These are phyloP conservation scores for Microcebus jonahi DNA, from an alignment of 2,113 vertebrate genomes.

Conservation along the genomic window DNA sequence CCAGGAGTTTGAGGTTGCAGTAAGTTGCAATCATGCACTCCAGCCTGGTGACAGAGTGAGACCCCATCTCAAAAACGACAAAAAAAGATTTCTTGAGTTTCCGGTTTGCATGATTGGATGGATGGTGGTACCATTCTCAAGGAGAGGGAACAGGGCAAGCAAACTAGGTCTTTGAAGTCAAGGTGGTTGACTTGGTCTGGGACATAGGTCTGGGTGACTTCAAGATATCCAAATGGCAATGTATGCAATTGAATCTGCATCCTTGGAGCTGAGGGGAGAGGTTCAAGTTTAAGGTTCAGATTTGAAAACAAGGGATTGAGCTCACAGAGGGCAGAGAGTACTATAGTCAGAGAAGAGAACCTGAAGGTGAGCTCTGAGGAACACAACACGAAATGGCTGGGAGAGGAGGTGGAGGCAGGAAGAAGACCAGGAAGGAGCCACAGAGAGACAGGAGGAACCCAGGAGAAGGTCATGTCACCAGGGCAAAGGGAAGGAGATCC, in stretches of 20 bases:
- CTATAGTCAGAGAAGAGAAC: background rate
- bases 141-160: background rate
- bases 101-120: background rate
- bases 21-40: too few species aligned
- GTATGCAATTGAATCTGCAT: background rate
- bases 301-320: background rate
- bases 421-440: slow-evolving; percentile 3
- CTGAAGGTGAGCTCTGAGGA: background rate
- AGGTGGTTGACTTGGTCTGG: background rate
- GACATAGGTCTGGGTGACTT: background rate
- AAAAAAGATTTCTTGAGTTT: background rate
- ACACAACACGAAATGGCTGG: background rate
- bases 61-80: too few species aligned
- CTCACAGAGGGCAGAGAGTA: background rate
- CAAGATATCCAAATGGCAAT: background rate
- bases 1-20: too few species aligned
- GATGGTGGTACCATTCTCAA: background rate
- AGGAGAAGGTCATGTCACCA: background rate
- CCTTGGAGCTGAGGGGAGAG: slow-evolving; percentile 9
- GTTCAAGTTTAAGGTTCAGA: background rate
- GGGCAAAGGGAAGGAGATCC: background rate
- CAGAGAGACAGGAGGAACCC: background rate
- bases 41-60: too few species aligned
- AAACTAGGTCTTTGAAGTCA: background rate
- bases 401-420: background rate